Evolutionary conservation across 2,113 vertebrate species (phyloP).

Genomic region (Fulica atra): DNA sequence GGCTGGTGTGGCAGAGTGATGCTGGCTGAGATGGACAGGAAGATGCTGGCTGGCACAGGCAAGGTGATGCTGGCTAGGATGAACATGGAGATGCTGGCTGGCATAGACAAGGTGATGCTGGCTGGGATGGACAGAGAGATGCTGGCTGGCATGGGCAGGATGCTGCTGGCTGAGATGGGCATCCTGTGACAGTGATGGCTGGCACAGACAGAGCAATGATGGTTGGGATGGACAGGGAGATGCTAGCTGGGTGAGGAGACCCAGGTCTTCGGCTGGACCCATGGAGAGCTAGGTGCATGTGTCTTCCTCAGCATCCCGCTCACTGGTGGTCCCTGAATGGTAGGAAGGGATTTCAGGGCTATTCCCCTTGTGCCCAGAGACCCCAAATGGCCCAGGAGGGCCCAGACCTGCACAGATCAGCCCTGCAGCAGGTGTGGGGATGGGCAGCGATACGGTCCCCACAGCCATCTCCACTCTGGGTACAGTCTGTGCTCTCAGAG

Average conservation of each 20-base stretch:
- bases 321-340: not conserved
- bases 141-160: not conserved
- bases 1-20: not conserved
- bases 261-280: not conserved
- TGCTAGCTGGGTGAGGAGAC: not conserved
- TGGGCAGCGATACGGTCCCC: too few species aligned
- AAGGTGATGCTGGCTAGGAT: not conserved
- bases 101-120: not conserved
- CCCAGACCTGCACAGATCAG: not conserved
- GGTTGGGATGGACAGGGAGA: not conserved
- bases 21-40: not conserved
- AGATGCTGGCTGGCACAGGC: not conserved
- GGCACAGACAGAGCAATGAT: not conserved
- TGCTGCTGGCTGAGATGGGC: not conserved
- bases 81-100: not conserved
- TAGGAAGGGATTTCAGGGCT: not conserved
- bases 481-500: not conserved
- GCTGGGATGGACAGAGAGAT: not conserved
- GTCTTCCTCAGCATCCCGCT: not conserved
- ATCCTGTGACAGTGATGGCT: too few species aligned
- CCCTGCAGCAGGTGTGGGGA: not conserved
- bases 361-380: not conserved
- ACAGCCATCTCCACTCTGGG: not conserved
- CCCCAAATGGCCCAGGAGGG: not conserved
- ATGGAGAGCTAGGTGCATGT: not conserved